These are phyloP conservation scores for Ispidina picta DNA, from an alignment of 2,797 vertebrate species.

Conservation along the genomic window DNA sequence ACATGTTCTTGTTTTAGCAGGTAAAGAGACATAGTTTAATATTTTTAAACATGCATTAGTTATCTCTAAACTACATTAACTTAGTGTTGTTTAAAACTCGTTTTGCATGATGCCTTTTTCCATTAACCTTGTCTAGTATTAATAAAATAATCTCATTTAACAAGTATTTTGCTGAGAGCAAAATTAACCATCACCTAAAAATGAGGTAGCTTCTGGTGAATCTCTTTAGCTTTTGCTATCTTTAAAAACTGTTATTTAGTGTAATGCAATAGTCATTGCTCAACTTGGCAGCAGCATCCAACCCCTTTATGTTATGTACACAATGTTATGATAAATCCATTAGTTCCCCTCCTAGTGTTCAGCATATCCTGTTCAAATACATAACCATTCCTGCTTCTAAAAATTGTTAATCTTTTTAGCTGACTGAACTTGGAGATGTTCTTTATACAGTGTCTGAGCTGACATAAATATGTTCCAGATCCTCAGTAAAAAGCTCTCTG, in stretches of 20 bases:
- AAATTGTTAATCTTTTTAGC: slow-evolving; percentile 35
- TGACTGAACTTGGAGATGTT: neutral
- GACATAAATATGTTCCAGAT: neutral
- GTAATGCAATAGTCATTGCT: slow-evolving; percentile 73
- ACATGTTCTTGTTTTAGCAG: slow-evolving; percentile 94
- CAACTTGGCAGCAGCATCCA: slow-evolving; percentile 83
- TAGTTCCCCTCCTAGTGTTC: slow-evolving; percentile 56
- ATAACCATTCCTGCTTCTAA: slow-evolving; percentile 50
- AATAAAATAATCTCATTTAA: slow-evolving; percentile 69
- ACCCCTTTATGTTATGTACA: slow-evolving; percentile 27
- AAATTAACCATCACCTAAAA: slow-evolving; percentile 83
- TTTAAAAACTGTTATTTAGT: slow-evolving; percentile 70
- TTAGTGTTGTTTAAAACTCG: slow-evolving; percentile 71
- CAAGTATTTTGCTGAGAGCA: slow-evolving; percentile 72
- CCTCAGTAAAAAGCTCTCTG: neutral
- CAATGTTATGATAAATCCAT: slow-evolving; percentile 52
- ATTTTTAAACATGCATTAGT: slow-evolving; percentile 69
- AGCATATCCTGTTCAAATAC: slow-evolving; percentile 56
- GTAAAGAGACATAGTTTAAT: slow-evolving; percentile 85
- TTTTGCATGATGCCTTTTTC: slow-evolving; percentile 80
- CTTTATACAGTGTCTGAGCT: neutral
- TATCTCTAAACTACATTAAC: slow-evolving; percentile 77
- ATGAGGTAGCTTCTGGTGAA: slow-evolving; percentile 63
- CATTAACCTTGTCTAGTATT: slow-evolving; percentile 75
- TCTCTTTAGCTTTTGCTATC: slow-evolving; percentile 73